Base-by-base conservation (phyloP, 2,888 invertebrate genomes). In the Luperina testacea region DNA sequence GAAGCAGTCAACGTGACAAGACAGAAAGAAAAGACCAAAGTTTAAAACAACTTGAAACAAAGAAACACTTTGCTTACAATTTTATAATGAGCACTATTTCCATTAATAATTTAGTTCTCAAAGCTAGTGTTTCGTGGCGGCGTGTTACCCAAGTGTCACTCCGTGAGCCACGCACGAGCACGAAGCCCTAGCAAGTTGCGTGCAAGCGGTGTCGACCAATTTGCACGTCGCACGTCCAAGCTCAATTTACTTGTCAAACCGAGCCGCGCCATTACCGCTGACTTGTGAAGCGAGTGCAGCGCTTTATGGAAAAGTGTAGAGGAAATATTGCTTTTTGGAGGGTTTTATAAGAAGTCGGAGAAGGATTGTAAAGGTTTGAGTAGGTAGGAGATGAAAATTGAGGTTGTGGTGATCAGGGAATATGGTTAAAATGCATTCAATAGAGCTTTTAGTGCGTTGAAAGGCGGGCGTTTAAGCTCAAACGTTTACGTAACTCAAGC, bases 201-300 rank as follows among this genome's bases (percentile, higher is more conserved):
- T 89, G 89, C 87, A 82, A 74, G 81, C 91, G 90, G 92, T 92
- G 92, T 91, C 90, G 91, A 89, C 89, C 94, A 95, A 96, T 96
- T 96, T 96, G 92, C 95, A 94, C 96, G 96, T 96, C 96, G 92
- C 91, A 90, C 91, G 91, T 90, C 92, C 90, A 87, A 91, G 91
- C 91, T 91, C 95, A 95, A 96, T 96, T 95, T 95, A 92, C 94
- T 92, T 94, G 96, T 96, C 96, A 96, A 91, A 90, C 90, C 90
- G 91, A 87, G 92, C 92, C 90, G 90, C 84, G 91, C 91, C 87
- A 91, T 90, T 91, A 89, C 90, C 77, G 75, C 76, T 84, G 83
- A 80, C 82, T 85, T 81, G 78, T 86, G 75, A 81, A 84, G 73
- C 80, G 51, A 72, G 61, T 83, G 64, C 74, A 90, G 90, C 90